Evolutionary conservation across 2,113 vertebrate genomes (phyloP).

Genomic region (Galemys pyrenaicus): DNA sequence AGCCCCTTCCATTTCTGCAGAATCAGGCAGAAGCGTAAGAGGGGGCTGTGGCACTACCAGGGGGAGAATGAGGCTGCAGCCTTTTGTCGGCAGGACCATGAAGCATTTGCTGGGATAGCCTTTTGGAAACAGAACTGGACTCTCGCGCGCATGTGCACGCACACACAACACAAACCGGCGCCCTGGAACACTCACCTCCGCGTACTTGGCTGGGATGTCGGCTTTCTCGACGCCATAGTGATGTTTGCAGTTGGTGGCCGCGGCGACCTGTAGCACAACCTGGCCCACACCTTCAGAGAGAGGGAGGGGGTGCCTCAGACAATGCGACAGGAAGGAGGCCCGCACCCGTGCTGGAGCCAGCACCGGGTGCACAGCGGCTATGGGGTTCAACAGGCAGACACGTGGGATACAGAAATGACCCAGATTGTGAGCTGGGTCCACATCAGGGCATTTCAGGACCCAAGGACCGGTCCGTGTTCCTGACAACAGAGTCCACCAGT

Average conservation of each 20-base stretch:
- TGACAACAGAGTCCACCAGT: accelerated
- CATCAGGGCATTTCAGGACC: background rate
- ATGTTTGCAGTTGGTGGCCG: slow-evolving; percentile 98
- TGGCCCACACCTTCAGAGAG: slow-evolving; percentile 93
- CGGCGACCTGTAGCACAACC: slow-evolving; percentile 98
- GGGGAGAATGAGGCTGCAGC: no score
- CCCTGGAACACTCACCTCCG: slow-evolving; percentile 88
- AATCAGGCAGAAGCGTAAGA: background rate
- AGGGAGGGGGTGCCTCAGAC: background rate
- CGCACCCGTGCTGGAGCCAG: background rate
- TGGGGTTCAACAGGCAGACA: background rate
- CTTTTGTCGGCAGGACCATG: no score
- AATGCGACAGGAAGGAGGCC: no score
- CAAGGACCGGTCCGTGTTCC: no score
- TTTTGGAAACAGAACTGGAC: no score
- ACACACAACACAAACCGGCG: background rate
- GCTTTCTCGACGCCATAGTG: slow-evolving; percentile 99
- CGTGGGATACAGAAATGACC: background rate
- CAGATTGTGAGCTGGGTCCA: background rate
- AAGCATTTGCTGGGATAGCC: no score
- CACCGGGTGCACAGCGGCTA: background rate
- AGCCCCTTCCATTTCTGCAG: background rate
- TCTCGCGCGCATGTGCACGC: background rate
- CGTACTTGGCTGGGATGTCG: slow-evolving; percentile 98
- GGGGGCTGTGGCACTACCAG: background rate